A percentile compares a stretch with the other conserved stretches of the same genome.
Evolutionary conservation across 2,888 invertebrate genomes (phyloP).

Genomic region (Latrodectus elegans): DNA sequence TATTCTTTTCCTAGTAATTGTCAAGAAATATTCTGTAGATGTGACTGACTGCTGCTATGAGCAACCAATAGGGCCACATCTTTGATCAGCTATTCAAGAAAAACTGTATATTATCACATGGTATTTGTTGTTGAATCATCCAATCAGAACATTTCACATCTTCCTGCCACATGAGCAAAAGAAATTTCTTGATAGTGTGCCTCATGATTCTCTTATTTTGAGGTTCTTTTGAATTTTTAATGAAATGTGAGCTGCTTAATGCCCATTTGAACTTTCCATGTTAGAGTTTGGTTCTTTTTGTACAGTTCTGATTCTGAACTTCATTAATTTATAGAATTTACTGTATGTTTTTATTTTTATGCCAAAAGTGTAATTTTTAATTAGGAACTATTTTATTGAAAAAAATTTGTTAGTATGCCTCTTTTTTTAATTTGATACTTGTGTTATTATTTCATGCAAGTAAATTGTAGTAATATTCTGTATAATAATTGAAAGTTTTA

Average conservation of each 20-base stretch:
- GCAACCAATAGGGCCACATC: constrained; percentile 30
- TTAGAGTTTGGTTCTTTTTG: constrained; percentile 27
- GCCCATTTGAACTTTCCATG: constrained; percentile 22
- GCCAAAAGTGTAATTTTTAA: too few relatives aligned
- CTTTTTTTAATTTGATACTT: too few relatives aligned
- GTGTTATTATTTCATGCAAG: too few relatives aligned
- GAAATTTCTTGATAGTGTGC: constrained; percentile 15
- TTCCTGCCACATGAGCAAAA: constrained; percentile 3
- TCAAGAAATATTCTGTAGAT: constrained; percentile 55
- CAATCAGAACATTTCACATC: constrained; percentile 12
- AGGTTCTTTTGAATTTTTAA: constrained; percentile 8
- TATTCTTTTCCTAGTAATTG: constrained; percentile 54
- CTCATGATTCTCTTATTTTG: constrained; percentile 16
- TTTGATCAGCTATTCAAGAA: constrained; percentile 34
- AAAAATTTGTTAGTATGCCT: too few relatives aligned
- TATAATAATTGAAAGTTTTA: too few relatives aligned
- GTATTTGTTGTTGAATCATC: constrained; percentile 23
- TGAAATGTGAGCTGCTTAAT: constrained; percentile 25
- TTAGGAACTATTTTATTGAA: too few relatives aligned
- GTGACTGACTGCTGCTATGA: constrained; percentile 46
- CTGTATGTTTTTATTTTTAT: not conserved
- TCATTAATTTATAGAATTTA: constrained; percentile 9
- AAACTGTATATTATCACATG: constrained; percentile 28
- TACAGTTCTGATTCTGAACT: constrained; percentile 20
- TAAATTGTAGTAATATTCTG: too few relatives aligned